A percentile compares a stretch with the other conserved stretches of the same genome.
Conservation (phyloP, 2,113 vertebrate species). For the Meriones unguiculatus region DNA sequence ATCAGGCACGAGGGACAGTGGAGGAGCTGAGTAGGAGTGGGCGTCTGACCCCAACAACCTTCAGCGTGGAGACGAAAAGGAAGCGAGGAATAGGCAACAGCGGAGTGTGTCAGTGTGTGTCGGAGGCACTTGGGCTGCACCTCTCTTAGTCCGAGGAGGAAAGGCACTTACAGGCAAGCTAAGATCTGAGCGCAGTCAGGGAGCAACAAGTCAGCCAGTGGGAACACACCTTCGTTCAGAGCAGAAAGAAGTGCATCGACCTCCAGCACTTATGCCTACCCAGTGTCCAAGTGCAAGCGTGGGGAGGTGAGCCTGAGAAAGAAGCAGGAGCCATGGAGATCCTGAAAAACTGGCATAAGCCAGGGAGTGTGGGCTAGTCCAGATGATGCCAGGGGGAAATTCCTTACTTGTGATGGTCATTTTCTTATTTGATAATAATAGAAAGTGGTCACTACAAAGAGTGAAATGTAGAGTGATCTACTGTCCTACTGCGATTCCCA, state of each 20-base stretch:
- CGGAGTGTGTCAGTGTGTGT: fast-evolving
- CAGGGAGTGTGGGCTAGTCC: not conserved
- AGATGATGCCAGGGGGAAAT: not conserved
- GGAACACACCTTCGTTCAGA: not conserved
- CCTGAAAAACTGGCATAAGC: fast-evolving
- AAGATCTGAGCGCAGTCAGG: not conserved
- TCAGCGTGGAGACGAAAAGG: not conserved
- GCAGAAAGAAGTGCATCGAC: not conserved
- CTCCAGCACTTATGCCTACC: not conserved
- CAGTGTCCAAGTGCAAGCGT: fast-evolving
- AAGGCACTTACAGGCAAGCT: not conserved
- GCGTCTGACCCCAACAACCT: not conserved
- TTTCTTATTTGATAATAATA: not conserved
- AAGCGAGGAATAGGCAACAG: too few relatives aligned
- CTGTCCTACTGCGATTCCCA: not conserved
- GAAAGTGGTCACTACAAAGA: not conserved
- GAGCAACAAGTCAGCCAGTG: not conserved
- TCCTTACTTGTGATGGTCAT: not conserved
- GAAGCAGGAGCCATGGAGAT: fast-evolving
- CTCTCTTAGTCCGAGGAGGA: not conserved
- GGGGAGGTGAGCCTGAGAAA: not conserved
- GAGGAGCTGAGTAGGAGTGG: too few relatives aligned
- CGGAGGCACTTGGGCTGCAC: fast-evolving
- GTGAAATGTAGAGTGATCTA: not conserved
- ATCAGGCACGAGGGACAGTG: not conserved